Evolutionary conservation across 30 jellyfish, hydroid and myxozoan species (phyloP).

Genomic region (Turritopsis dohrnii): DNA sequence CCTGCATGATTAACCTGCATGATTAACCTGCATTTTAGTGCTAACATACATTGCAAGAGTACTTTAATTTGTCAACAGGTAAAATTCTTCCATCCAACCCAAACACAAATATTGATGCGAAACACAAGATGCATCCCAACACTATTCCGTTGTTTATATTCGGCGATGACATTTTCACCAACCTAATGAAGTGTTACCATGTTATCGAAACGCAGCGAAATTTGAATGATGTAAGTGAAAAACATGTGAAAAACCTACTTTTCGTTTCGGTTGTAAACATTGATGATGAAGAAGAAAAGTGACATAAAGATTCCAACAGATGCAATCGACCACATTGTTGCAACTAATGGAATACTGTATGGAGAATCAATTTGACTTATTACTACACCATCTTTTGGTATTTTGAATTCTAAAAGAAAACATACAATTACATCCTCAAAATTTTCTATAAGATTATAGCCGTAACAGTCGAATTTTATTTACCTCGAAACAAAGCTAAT

Average conservation of each 20-base stretch:
- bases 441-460: too few species aligned
- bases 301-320: constrained; percentile 43
- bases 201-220: background rate
- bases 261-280: constrained; percentile 47
- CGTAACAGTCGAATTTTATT: too few species aligned
- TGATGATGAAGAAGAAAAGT: constrained; percentile 49
- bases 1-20: too few species aligned
- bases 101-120: constrained; percentile 45
- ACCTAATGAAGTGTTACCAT: constrained; percentile 17
- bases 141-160: constrained; percentile 68
- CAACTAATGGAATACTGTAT: constrained; percentile 33
- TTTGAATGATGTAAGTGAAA: too few species aligned
- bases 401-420: constrained; percentile 36
- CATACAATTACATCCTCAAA: too few species aligned
- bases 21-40: too few species aligned
- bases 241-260: constrained; percentile 48
- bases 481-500: background rate
- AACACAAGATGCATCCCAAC: constrained; percentile 64
- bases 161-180: constrained; percentile 82
- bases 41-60: constrained; percentile 57
- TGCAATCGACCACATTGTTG: constrained; percentile 75
- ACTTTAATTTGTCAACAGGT: constrained; percentile 15
- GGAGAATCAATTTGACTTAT: constrained; percentile 15
- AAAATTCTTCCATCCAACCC: constrained; percentile 66
- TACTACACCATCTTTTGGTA: constrained; percentile 55